Evolutionary conservation across 1,140 invertebrate species (phyloP), one percentile per base, ranked within the genome.

Genomic region (Steinernema feltiae): DNA sequence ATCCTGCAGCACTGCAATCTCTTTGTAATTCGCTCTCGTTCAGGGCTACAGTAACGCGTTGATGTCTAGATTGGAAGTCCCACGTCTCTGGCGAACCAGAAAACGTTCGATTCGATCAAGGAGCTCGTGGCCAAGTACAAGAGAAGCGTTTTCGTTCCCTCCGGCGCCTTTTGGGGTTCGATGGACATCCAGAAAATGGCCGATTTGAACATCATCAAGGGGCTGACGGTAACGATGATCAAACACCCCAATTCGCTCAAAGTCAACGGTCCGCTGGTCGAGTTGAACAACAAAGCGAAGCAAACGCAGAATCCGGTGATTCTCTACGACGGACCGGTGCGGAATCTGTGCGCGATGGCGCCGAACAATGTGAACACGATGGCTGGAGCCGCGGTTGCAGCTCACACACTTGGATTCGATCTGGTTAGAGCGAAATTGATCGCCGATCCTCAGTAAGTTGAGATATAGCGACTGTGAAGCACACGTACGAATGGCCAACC

Each of bases 151-250:
- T 91, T 90, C 79, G 80, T 91, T 69, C 90, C 90, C 1, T 87
- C 86, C 77, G 90, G 90, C 35, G 90, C 90, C 18, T 88, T 91
- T 70, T 91, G 90, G 90, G 90, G 90, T 32, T 89, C 87, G 2
- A 88, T 90, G 78, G 90, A 91, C 80, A 89, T 91, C n/a, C 78
- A 84, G 77, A 88, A 89, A 82, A 90, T 91, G 90, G 89, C 90
- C 21, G 88, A 90, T 76, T 78, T 87, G 48, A 88, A 88, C 53
- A 88, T 87, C n/a, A 83, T 91, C 70, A 87, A 89, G 89, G 87
- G 84, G 0, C 80, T 91, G 15, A 88, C 86, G 80, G 87, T 91
- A 1, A 90, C 89, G 21, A 91, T 91, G 90, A 88, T 82, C 63
- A 91, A 91, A 78, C 90, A 90, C 81, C 90, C 90, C 1, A 75